Conservation (phyloP, 2,797 vertebrate species). For the Pseudopleuronectes americanus region DNA sequence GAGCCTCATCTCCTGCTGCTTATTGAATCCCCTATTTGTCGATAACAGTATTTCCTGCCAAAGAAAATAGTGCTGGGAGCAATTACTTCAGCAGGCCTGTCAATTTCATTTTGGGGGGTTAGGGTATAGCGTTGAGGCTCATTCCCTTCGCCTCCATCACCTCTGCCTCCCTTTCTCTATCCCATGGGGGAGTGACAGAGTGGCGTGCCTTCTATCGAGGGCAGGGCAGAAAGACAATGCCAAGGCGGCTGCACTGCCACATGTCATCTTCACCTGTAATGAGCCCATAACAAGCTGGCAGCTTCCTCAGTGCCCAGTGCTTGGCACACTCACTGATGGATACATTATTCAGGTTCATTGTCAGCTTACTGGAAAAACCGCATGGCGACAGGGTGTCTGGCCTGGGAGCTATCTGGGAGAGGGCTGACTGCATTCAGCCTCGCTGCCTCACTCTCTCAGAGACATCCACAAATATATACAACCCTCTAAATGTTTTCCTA, state of each 20-base stretch:
- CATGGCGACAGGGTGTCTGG: slow-evolving; percentile 65
- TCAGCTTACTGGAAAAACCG: slow-evolving; percentile 73
- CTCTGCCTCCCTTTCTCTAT: slow-evolving; percentile 55
- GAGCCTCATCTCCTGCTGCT: slow-evolving; percentile 81
- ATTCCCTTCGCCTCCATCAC: slow-evolving; percentile 64
- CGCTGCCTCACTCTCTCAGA: slow-evolving; percentile 2
- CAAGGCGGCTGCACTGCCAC: slow-evolving; percentile 70
- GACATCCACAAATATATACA: not conserved
- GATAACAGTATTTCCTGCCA: slow-evolving; percentile 86
- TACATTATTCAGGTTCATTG: slow-evolving; percentile 81
- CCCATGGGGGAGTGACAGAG: slow-evolving; percentile 70
- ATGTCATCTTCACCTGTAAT: slow-evolving; percentile 83
- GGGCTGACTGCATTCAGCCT: slow-evolving; percentile 40
- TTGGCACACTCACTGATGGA: slow-evolving; percentile 71
- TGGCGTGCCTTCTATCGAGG: slow-evolving; percentile 58
- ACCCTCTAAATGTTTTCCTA: slow-evolving; percentile 2
- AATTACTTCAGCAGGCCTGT: slow-evolving; percentile 83
- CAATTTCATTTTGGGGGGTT: slow-evolving; percentile 82
- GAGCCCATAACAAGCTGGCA: slow-evolving; percentile 81
- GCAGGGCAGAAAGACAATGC: slow-evolving; percentile 70
- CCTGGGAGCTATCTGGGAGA: slow-evolving; percentile 48
- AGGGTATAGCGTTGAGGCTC: slow-evolving; percentile 69
- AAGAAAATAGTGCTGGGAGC: slow-evolving; percentile 84
- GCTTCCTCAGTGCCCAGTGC: slow-evolving; percentile 66
- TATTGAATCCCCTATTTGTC: slow-evolving; percentile 84